Percentiles rank a stretch among this genome's conserved stretches.
Conservation (phyloP, 2,797 vertebrate species). For the Galagoides demidoff region DNA sequence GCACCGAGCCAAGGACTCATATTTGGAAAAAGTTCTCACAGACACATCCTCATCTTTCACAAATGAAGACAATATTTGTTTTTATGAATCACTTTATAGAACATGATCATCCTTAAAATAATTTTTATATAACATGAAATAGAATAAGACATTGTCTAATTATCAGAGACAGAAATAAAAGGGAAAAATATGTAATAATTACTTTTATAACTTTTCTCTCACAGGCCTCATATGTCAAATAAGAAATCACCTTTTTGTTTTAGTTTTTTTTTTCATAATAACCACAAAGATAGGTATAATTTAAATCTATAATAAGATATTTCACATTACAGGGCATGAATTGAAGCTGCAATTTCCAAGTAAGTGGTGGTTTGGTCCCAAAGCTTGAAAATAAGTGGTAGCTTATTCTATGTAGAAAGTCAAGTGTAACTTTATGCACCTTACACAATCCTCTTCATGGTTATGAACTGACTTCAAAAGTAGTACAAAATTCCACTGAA, state of each 20-base stretch:
- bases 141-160: slow-evolving; percentile 59
- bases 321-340: slow-evolving; percentile 33
- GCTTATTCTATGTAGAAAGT: slow-evolving; percentile 34
- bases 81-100: slow-evolving; percentile 22
- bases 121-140: slow-evolving; percentile 61
- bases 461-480: slow-evolving; percentile 53
- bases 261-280: background rate
- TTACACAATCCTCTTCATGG: background rate
- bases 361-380: background rate
- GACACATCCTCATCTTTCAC: background rate
- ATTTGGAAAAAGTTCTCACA: slow-evolving; percentile 33
- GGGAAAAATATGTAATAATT: background rate
- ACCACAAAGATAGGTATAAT: slow-evolving; percentile 32
- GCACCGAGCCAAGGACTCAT: too few species aligned
- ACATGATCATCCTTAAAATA: slow-evolving; percentile 23
- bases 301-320: slow-evolving; percentile 54
- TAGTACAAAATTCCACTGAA: slow-evolving; percentile 7
- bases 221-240: background rate
- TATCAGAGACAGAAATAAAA: slow-evolving; percentile 39
- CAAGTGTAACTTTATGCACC: background rate
- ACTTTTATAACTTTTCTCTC: background rate
- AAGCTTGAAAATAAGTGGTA: slow-evolving; percentile 35
- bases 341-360: slow-evolving; percentile 22
- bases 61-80: background rate
- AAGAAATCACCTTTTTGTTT: background rate